Percentiles rank a stretch among this genome's conserved stretches.
These are phyloP conservation scores for Bucco capensis DNA, from an alignment of 2,113 vertebrate species.

Conservation along the genomic window DNA sequence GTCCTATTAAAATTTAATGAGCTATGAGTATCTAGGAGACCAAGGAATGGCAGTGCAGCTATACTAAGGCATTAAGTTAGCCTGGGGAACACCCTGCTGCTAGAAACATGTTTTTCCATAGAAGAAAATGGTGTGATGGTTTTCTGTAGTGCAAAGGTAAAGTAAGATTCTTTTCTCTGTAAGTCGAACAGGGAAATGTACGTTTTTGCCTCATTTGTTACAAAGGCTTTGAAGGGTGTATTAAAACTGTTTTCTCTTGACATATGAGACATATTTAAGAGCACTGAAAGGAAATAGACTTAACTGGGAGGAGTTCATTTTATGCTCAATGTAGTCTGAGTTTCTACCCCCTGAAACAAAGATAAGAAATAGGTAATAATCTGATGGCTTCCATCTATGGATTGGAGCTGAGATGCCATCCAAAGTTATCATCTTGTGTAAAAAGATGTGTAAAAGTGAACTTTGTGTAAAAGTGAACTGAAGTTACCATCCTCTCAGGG, in stretches of 20 bases:
- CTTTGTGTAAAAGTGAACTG: background rate
- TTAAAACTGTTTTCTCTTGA: background rate
- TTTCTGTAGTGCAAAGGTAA: background rate
- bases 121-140: background rate
- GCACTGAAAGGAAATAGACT: background rate
- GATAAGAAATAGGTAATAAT: background rate
- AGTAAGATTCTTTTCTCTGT: background rate
- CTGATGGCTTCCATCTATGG: background rate
- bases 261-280: background rate
- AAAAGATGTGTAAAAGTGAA: background rate
- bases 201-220: background rate
- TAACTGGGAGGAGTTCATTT: background rate
- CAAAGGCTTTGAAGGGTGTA: background rate
- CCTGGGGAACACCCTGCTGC: background rate
- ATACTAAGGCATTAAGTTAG: background rate
- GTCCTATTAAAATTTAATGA: background rate
- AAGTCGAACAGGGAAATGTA: background rate
- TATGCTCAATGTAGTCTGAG: background rate
- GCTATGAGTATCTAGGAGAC: background rate
- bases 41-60: background rate
- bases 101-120: background rate
- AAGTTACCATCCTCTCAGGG: background rate
- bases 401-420: background rate
- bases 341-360: background rate
- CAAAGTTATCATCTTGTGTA: background rate